Conservation (phyloP, 2,113 vertebrate genomes). For the Aegithalos caudatus region DNA sequence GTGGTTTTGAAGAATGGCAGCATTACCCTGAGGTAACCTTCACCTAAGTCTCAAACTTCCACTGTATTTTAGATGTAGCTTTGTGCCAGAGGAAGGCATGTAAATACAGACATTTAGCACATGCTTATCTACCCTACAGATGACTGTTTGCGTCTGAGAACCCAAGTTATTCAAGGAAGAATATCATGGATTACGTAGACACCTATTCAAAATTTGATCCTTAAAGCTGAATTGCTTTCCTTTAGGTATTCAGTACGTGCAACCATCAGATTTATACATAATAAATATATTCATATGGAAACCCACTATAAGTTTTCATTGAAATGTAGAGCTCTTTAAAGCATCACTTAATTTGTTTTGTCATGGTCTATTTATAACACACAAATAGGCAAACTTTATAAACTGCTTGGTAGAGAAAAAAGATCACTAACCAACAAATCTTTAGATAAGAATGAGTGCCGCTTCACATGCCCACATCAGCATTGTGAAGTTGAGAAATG, state of each 20-base stretch:
- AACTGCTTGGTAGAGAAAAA: background rate
- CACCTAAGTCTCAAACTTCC: background rate
- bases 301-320: background rate
- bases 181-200: background rate
- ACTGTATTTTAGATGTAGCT: background rate
- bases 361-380: background rate
- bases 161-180: background rate
- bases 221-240: background rate
- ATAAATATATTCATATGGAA: background rate
- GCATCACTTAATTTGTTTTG: background rate
- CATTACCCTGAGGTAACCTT: background rate
- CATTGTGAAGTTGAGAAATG: accelerated
- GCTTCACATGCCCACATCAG: background rate
- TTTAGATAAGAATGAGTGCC: background rate
- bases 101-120: background rate
- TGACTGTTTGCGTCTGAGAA: background rate
- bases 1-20: background rate
- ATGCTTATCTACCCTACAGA: background rate
- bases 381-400: background rate
- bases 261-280: background rate
- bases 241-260: background rate
- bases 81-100: background rate
- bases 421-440: background rate
- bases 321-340: background rate
- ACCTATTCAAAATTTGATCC: background rate